These are phyloP conservation scores for Hydrozoanthus gracilis DNA, from an alignment of 92 coral and sea anemone species.

Conservation along the genomic window DNA sequence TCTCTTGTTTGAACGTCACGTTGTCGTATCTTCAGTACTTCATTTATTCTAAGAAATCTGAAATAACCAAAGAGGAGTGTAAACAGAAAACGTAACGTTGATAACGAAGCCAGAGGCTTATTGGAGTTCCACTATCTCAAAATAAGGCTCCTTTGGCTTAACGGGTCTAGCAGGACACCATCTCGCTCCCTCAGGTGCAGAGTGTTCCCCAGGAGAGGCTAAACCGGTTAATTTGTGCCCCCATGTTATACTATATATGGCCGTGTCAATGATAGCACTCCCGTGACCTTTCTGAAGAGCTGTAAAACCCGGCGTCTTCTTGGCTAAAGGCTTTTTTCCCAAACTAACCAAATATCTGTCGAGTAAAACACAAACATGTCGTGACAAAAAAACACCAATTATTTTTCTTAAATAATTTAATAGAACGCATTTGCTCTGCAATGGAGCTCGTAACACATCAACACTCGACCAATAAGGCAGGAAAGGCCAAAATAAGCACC, in stretches of 20 bases:
- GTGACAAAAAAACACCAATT: background rate
- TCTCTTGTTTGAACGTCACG: conserved; percentile 14
- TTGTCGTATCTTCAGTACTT: background rate
- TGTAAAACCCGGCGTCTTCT: conserved; percentile 36
- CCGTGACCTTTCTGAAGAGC: conserved; percentile 13
- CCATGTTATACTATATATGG: conserved; percentile 58
- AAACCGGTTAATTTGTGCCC: conserved; percentile 38
- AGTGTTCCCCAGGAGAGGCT: conserved; percentile 55
- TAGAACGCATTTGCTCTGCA: background rate
- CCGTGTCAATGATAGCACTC: conserved; percentile 41
- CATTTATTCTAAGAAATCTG: background rate
- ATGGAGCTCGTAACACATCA: background rate
- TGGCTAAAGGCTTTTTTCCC: conserved; percentile 34
- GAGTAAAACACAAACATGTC: conserved; percentile 11
- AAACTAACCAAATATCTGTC: conserved; percentile 40
- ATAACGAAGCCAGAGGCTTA: background rate
- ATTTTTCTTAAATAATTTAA: background rate
- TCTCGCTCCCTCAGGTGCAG: conserved; percentile 32
- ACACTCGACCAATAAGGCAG: conserved; percentile 15
- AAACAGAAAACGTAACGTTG: background rate
- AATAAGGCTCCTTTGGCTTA: conserved; percentile 35
- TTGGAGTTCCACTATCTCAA: background rate
- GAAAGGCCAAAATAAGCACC: background rate
- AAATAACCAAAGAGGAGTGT: background rate
- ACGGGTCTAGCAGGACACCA: conserved; percentile 41